Base-by-base conservation (phyloP, 2,888 invertebrate genomes). In the Ariolimax columbianus region DNA sequence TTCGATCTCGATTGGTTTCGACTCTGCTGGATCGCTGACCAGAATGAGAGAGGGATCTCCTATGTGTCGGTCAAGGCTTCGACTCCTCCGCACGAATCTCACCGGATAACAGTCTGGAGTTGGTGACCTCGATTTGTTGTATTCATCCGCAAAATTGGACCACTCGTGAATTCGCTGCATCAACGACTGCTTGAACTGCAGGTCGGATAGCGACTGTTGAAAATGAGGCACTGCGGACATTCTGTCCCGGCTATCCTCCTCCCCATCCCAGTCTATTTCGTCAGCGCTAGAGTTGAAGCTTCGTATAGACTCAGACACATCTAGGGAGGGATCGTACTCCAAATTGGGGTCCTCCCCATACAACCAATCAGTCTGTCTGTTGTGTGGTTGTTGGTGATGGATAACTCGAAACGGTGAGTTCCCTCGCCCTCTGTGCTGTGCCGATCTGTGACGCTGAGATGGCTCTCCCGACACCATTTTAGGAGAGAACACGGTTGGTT, bases 131-230 rank as follows among this genome's bases (percentile, higher is more conserved):
- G 90, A 89, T 51, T 87, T 87, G 40, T 84, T 81, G 26, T 87
- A 85, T 33, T 88, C 88, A 40, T 87, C 86, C 19, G 91, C 89
- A 68, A 88, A 88, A 66, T 86, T 89, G 23, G 90, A 89, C 85
- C 89, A 90, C 79, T 91, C 91, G 63, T 88, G 89, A 33, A 92
- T 88, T 79, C 91, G 87, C 77, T 90, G 88, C 80, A 90, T 87
- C 38, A 91, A 79, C 40, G 90, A 89, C 82, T 90, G 88, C 55
- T 89, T 88, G 81, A 91, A 90, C 51, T 88, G 87, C 86, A 82
- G 85, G 47, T 92, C 92, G 14, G 89, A 88, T 73, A 88, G 86
- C 11, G 88, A 87, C 75, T 86, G 78, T 47, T 84, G 86, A 75
- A 88, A 84, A 30, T 82, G 83, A 6, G 89, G 89, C 51, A 89